phyloP scores from a whole-genome alignment of 2,797 vertebrate genomes.

The Petrocephalus sullivani region DNA sequence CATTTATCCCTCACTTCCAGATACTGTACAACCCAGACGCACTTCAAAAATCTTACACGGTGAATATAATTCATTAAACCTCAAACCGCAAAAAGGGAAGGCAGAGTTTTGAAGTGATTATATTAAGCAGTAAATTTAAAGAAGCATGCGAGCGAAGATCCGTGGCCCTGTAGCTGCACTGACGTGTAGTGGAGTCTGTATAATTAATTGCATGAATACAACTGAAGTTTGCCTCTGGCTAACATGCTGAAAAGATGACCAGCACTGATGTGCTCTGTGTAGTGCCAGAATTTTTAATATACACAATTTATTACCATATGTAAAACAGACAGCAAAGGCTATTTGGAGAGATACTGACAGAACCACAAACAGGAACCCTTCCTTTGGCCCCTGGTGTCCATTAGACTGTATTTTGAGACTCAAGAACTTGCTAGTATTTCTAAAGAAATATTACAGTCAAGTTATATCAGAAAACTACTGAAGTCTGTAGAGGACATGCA shows the following conservation, averaged over 20 bases:
- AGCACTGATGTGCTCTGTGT: not conserved
- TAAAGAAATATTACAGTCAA: not conserved
- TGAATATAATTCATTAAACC: not conserved
- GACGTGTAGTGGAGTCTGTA: not conserved
- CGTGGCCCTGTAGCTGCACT: not conserved
- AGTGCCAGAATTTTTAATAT: not conserved
- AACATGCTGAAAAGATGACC: not conserved
- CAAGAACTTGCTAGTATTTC: not conserved
- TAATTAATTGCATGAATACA: not conserved
- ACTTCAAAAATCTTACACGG: not conserved
- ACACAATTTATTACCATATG: not conserved
- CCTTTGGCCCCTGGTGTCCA: not conserved
- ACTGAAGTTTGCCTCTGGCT: not conserved
- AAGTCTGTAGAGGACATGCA: too few relatives aligned
- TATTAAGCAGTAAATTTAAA: constrained; percentile 3
- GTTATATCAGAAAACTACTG: not conserved
- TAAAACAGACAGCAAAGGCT: not conserved
- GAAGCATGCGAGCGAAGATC: not conserved
- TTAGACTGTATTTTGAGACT: not conserved
- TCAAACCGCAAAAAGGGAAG: not conserved
- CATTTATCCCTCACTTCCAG: not conserved
- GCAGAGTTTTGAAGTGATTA: not conserved
- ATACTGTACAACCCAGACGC: not conserved
- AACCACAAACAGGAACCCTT: not conserved
- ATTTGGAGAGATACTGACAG: not conserved